Conservation (phyloP, 2,797 vertebrate species). For the Pelochelys cantorii region DNA sequence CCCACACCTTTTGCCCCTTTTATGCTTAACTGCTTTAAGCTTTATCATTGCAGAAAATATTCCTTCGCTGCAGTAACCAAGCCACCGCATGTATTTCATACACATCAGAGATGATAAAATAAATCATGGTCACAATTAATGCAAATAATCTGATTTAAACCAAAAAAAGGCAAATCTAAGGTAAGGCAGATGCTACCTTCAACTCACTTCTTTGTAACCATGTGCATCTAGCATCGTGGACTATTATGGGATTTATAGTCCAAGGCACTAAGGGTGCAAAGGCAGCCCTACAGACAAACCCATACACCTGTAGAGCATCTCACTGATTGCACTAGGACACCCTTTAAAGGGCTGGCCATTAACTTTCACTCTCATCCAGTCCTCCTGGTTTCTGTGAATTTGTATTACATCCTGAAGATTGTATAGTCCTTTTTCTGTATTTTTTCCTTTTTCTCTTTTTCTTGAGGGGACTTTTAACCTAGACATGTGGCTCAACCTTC, state of each 20-base stretch:
- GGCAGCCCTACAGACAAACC: background rate
- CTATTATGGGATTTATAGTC: constrained; percentile 72
- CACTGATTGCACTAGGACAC: background rate
- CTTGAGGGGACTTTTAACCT: background rate
- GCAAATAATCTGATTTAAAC: constrained; percentile 76
- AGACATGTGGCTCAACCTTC: rapidly evolving
- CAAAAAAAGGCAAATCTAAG: constrained; percentile 72
- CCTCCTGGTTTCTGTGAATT: background rate
- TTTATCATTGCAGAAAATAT: constrained; percentile 58
- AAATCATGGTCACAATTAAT: constrained; percentile 75
- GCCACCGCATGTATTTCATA: constrained; percentile 69
- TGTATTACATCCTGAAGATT: rapidly evolving
- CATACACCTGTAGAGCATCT: background rate
- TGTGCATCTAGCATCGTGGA: constrained; percentile 69
- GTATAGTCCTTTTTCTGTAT: constrained; percentile 25
- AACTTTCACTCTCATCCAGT: rapidly evolving
- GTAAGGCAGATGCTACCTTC: constrained; percentile 74
- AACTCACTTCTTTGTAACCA: constrained; percentile 71
- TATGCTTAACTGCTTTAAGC: constrained; percentile 66
- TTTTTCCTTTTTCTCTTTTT: background rate
- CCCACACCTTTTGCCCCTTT: constrained; percentile 71
- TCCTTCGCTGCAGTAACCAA: constrained; percentile 71
- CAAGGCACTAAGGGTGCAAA: constrained; percentile 26
- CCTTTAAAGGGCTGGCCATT: background rate
- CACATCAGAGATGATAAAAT: constrained; percentile 65